Percentiles rank a stretch among this genome's conserved stretches.
Evolutionary conservation across 2,888 invertebrate genomes (phyloP).

Genomic region (Endotricha flammealis): DNA sequence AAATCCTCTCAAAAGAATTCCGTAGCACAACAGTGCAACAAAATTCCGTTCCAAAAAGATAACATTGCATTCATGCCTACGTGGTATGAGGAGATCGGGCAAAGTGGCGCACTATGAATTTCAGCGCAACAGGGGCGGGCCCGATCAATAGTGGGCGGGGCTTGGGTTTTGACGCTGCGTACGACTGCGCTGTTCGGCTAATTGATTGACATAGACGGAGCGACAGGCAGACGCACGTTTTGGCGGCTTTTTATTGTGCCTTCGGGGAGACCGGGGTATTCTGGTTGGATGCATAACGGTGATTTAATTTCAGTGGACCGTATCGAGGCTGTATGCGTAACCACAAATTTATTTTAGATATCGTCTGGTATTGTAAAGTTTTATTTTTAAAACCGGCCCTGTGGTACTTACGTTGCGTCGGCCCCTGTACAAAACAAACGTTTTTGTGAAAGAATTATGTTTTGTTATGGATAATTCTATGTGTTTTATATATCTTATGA

Average conservation of each 20-base stretch:
- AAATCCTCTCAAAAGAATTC: no score
- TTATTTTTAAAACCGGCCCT: no score
- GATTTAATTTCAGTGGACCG: slow-evolving; percentile 34
- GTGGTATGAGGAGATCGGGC: slow-evolving; percentile 12
- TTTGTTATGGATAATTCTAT: no score
- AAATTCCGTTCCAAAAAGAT: background rate
- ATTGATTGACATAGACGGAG: slow-evolving; percentile 73
- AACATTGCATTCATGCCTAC: background rate
- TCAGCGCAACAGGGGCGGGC: slow-evolving; percentile 59
- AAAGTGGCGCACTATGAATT: slow-evolving; percentile 27
- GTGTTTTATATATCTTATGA: no score
- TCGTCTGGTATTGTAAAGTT: no score
- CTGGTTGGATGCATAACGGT: slow-evolving; percentile 24
- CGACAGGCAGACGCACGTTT: slow-evolving; percentile 61
- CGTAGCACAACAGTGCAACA: no score
- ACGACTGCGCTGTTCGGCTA: slow-evolving; percentile 47
- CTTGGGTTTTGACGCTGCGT: slow-evolving; percentile 57
- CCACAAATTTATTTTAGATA: no score
- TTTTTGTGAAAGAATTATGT: no score
- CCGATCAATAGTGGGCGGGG: slow-evolving; percentile 64
- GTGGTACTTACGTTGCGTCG: no score
- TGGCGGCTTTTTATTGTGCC: slow-evolving; percentile 60
- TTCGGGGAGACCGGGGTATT: slow-evolving; percentile 24
- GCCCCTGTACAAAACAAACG: no score
- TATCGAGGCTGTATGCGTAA: background rate